Evolutionary conservation across 2,797 vertebrate species (phyloP), one percentile per base, ranked within the genome.

Genomic region (Adrianichthys oophorus): DNA sequence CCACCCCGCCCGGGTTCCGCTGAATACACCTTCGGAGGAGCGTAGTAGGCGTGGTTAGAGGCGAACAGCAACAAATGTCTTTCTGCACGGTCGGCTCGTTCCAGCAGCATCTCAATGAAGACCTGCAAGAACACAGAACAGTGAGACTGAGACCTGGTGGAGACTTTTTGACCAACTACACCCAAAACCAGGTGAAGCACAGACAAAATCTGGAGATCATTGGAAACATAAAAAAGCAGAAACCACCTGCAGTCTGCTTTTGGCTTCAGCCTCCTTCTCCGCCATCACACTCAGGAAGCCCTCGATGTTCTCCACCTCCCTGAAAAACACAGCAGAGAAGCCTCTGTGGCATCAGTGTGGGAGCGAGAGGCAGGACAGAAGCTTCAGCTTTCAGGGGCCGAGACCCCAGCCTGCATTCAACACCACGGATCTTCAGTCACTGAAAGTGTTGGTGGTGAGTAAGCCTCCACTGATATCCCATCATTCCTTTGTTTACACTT

Each of bases 71-170:
- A 93, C 0, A 96, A 75, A 74, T 94, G 94, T 48, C 92, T 87
- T 76, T 96, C 95, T 0, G 95, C 95, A 0, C 91, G 87, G 70
- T 96, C 95, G 0, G 94, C 95, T 1, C 95, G 90, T 17, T 95
- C 94, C 75, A 97, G 76, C 71, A 97, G 82, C 63, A 93, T 87
- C 91, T 97, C 95, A 0, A 97, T 97, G 76, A 97, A 97, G 41
- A 91, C 54, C 84, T 89, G 66, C 0, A 41, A 17, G 0, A 4
- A 13, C 4, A 7, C 17, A 2, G 19, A 16, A n/a, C 17, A 10
- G 15, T 41, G 7, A 37, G 32, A 12, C 32, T 37, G 32, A 37
- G 32, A 37, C 3, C 32, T 10, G 29, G 29, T 8, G 29, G 29
- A 32, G 8, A 10, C 7, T 2, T 32, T 10, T 3, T 5, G 10